These are phyloP conservation scores for Glomeris marginata DNA, from an alignment of 2,888 invertebrate genomes.

Conservation along the genomic window DNA sequence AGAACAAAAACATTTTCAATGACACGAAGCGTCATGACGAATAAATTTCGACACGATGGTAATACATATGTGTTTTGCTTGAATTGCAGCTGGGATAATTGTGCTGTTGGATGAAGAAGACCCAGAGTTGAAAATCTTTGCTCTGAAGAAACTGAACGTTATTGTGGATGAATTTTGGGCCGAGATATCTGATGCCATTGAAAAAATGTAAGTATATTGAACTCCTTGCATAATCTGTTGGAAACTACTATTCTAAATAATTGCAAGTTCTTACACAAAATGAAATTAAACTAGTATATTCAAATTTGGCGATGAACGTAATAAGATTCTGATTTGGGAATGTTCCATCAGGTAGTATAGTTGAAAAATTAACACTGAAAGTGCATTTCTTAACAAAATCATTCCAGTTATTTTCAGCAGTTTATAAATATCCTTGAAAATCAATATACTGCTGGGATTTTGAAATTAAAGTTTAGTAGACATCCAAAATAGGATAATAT, in stretches of 20 bases:
- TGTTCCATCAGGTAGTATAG: neutral
- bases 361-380: neutral
- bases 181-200: constrained; percentile 94
- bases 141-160: constrained; percentile 75
- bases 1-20: neutral
- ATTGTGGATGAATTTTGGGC: constrained; percentile 98
- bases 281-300: no score
- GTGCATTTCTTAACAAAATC: no score
- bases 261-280: no score
- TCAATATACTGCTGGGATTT: no score
- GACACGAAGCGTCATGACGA: neutral
- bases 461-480: no score
- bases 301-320: no score
- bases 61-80: neutral
- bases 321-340: no score
- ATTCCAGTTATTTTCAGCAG: no score
- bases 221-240: neutral
- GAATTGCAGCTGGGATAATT: constrained; percentile 65
- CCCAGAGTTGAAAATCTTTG: constrained; percentile 84
- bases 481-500: no score
- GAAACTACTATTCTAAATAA: no score
- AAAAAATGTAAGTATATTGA: constrained; percentile 57
- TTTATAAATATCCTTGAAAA: no score
- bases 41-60: constrained; percentile 3
- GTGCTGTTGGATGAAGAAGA: constrained; percentile 89